Evolutionary conservation across 92 coral and sea anemone species (phyloP).

Genomic region (Palythoa grandiflora): DNA sequence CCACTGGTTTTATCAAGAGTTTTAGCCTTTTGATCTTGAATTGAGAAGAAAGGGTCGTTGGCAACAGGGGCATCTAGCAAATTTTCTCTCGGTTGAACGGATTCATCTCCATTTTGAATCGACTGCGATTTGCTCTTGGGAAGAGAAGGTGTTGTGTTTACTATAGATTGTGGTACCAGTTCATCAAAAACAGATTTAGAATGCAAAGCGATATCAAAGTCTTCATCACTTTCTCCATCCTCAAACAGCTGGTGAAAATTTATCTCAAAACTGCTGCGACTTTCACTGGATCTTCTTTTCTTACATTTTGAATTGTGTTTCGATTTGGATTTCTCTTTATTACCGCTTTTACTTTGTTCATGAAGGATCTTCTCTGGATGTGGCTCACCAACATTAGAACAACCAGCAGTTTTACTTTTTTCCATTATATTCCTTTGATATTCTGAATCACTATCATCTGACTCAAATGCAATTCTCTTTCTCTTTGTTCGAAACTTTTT

Average conservation of each 20-base stretch:
- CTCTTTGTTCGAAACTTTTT: conserved; percentile 41
- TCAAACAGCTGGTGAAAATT: conserved; percentile 20
- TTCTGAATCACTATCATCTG: conserved; percentile 27
- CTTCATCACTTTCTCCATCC: conserved; percentile 38
- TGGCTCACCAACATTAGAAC: not conserved
- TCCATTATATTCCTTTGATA: conserved; percentile 11
- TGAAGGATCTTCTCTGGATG: not conserved
- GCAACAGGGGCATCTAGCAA: not conserved
- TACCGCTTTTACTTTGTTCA: not conserved
- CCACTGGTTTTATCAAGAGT: not conserved
- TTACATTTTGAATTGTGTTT: conserved; percentile 21
- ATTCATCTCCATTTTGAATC: not conserved
- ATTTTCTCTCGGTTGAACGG: not conserved
- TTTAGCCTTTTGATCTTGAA: not conserved
- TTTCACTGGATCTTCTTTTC: conserved; percentile 33
- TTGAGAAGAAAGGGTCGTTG: not conserved
- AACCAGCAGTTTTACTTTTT: not conserved
- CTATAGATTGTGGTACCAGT: not conserved
- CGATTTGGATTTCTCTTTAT: not conserved
- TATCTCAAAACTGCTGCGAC: conserved; percentile 14
- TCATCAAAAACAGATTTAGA: conserved; percentile 33
- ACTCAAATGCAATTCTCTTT: conserved; percentile 20
- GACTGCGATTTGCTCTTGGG: not conserved
- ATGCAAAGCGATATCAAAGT: conserved; percentile 29
- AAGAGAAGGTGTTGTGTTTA: not conserved